Conservation (phyloP, 2,113 vertebrate genomes). For the Onychostoma macrolepis region DNA sequence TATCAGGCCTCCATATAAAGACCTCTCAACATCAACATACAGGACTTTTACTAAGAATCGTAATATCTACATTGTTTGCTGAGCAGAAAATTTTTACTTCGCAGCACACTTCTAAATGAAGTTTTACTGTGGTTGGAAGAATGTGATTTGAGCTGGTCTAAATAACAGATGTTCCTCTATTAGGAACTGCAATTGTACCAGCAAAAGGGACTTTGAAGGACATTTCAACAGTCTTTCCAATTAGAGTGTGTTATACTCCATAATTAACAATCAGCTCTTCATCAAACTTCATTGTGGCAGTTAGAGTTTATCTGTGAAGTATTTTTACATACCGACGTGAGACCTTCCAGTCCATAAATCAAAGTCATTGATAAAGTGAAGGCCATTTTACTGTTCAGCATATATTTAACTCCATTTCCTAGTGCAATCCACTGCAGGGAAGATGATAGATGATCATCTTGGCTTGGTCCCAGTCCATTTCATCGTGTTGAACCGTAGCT, state of each 20-base stretch:
- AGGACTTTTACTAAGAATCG: background rate
- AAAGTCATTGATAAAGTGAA: conserved; percentile 14
- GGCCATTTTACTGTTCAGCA: conserved; percentile 5
- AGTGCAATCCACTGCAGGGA: conserved; percentile 19
- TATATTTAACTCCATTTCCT: background rate
- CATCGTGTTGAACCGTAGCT: background rate
- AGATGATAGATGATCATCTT: background rate
- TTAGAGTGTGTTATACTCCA: background rate
- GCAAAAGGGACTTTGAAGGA: background rate
- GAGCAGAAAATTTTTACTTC: background rate
- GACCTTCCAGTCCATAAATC: background rate
- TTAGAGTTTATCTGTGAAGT: conserved; percentile 13
- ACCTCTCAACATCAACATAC: conserved; percentile 23
- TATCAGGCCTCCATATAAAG: conserved; percentile 28
- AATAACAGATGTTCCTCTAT: background rate
- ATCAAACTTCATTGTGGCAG: conserved; percentile 1
- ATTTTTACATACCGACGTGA: background rate
- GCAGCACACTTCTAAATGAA: background rate
- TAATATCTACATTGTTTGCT: conserved; percentile 6
- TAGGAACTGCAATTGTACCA: background rate
- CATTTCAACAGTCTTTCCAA: background rate
- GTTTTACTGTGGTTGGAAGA: background rate
- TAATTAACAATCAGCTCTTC: conserved; percentile 17
- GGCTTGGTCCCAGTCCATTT: conserved; percentile 17
- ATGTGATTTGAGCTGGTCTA: background rate